These are phyloP conservation scores for Alfaro cultratus DNA, from an alignment of 2,797 vertebrate genomes.

Conservation along the genomic window DNA sequence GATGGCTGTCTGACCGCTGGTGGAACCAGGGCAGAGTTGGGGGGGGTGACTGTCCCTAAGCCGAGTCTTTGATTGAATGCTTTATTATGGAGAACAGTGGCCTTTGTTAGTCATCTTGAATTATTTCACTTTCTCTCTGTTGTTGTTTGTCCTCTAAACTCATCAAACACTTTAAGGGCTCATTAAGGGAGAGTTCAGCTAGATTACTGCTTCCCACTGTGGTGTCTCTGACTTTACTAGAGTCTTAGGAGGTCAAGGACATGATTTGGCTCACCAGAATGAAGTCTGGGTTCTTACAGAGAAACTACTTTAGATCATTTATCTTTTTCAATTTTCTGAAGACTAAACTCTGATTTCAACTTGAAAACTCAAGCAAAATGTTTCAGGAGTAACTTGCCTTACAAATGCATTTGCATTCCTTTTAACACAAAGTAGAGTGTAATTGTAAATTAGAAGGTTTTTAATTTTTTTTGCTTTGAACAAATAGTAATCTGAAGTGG, in stretches of 20 bases:
- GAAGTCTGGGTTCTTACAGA: neutral
- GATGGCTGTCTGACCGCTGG: constrained; percentile 59
- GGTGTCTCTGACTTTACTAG: neutral
- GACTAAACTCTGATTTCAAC: constrained; percentile 8
- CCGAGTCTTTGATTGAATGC: constrained; percentile 57
- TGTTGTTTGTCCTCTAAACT: constrained; percentile 34
- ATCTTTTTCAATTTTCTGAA: neutral
- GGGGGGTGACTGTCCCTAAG: too few species aligned
- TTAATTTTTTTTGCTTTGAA: neutral
- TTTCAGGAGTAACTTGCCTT: neutral
- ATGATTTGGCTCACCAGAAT: constrained; percentile 4
- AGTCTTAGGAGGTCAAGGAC: constrained; percentile 21
- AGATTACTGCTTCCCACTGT: constrained; percentile 8
- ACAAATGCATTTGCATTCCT: neutral
- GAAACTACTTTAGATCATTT: neutral
- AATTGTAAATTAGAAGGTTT: neutral
- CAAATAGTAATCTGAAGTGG: neutral
- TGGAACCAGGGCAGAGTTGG: constrained; percentile 12
- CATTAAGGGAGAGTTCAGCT: constrained; percentile 39
- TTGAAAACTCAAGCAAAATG: neutral
- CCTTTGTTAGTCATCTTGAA: constrained; percentile 42
- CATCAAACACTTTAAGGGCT: constrained; percentile 46
- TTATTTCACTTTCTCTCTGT: constrained; percentile 29
- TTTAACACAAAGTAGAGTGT: neutral
- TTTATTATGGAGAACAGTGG: constrained; percentile 33